Evolutionary conservation across 2,888 invertebrate genomes (phyloP), one percentile per base, ranked within the genome.

Genomic region (Idaea aversata): DNA sequence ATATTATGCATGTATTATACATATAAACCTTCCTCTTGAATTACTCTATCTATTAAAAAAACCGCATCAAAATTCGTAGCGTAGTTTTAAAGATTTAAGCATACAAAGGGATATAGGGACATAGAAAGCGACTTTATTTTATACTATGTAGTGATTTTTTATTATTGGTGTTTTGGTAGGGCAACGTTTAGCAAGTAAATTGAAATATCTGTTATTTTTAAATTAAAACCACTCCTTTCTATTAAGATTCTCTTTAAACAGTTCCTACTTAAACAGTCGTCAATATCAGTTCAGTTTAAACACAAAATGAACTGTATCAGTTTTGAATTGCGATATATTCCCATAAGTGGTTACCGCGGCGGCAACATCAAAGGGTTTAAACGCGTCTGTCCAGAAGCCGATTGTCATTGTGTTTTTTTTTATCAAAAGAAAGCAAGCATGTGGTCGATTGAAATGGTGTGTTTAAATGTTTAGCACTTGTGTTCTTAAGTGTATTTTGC

Each of bases 371-470:
- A 90, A 90, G 85, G 75, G 76, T 15, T 64, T 59, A 61, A 63
- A 69, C 65, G 71, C 69, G 81, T 79, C 81, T 81, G 84, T 86
- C 85, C 88, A 86, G 90, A 89, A 89, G 88, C 84, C 85, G 79
- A 80, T 80, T 75, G 79, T 82, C 80, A 78, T 83, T 85, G 87
- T 83, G 84, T 80, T 83, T 90, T 89, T 90, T 90, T 90, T 85
- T 86, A 83, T 80, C 75, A 75, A 78, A 79, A 81, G 77, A 77
- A 70, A 72, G 82, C 72, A 75, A 73, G 74, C 82, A 81, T 76
- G 68, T 67, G 66, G 65, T 61, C 67, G 57, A 25, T 25, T 25
- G 25, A 47, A 47, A 47, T 47, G 63, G 65, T 61, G 63, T 67
- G 68, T 69, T 72, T 68, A 70, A 67, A 65, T 59, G 16, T 16